Conservation (phyloP, 2,888 invertebrate genomes). For the Spisula solida region DNA sequence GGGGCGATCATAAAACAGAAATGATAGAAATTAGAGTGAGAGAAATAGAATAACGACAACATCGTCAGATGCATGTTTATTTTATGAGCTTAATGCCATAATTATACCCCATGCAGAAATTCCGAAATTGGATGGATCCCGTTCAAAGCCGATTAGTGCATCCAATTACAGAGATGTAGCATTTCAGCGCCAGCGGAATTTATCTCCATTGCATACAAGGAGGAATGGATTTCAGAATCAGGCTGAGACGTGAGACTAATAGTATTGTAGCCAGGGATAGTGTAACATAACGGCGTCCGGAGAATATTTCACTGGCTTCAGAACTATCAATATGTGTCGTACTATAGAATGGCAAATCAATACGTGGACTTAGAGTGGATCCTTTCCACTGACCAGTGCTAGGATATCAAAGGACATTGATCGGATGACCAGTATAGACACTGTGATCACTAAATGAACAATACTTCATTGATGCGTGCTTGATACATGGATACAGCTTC, state of each 20-base stretch:
- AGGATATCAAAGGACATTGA: no score
- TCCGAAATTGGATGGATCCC: not conserved
- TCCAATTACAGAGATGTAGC: slow-evolving; percentile 17
- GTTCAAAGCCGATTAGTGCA: not conserved
- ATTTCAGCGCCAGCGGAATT: not conserved
- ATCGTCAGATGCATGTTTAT: not conserved
- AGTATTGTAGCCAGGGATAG: not conserved
- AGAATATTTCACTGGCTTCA: no score
- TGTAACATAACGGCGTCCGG: no score
- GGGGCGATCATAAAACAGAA: not conserved
- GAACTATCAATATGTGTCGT: no score
- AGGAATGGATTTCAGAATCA: not conserved
- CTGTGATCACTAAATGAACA: no score
- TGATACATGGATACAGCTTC: no score
- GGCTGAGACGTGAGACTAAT: not conserved
- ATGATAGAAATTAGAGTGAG: not conserved
- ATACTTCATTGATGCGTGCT: no score
- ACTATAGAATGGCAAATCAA: no score
- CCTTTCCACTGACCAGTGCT: no score
- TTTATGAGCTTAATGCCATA: slow-evolving; percentile 6
- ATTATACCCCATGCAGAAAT: slow-evolving; percentile 8
- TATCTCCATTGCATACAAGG: not conserved
- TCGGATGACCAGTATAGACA: no score
- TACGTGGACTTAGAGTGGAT: no score
- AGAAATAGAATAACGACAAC: not conserved